These are phyloP conservation scores for Drosophila jambulina DNA, from an alignment of 1,140 invertebrate genomes.

Conservation along the genomic window DNA sequence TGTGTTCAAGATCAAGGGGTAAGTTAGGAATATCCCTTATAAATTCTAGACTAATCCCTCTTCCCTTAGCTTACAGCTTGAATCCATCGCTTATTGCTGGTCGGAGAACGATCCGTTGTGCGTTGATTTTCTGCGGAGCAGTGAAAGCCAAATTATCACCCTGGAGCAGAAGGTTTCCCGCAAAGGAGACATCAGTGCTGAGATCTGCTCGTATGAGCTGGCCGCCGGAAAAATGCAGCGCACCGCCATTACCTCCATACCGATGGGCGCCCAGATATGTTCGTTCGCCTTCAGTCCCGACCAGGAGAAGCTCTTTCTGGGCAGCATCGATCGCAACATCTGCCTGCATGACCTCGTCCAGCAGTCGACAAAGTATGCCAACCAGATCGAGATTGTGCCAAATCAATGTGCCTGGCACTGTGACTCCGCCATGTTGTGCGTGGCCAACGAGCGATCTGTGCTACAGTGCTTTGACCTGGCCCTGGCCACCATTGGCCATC, in stretches of 20 bases:
- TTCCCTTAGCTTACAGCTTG: slow-evolving; percentile 86
- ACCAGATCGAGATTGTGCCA: slow-evolving; percentile 88
- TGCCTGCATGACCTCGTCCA: slow-evolving; percentile 89
- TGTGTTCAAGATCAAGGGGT: slow-evolving; percentile 87
- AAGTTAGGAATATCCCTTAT: not conserved
- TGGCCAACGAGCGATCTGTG: slow-evolving; percentile 90
- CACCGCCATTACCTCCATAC: slow-evolving; percentile 89
- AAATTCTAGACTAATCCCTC: not conserved
- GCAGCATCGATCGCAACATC: slow-evolving; percentile 91
- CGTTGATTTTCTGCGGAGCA: slow-evolving; percentile 88
- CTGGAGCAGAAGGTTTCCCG: slow-evolving; percentile 91
- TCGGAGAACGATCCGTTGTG: slow-evolving; percentile 90
- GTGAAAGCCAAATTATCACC: slow-evolving; percentile 89
- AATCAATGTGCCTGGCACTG: slow-evolving; percentile 90
- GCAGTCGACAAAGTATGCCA: slow-evolving; percentile 87
- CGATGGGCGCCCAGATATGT: slow-evolving; percentile 90
- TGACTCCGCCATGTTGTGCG: slow-evolving; percentile 88
- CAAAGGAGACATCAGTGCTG: slow-evolving; percentile 91
- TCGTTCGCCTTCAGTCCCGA: slow-evolving; percentile 89
- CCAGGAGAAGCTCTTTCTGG: slow-evolving; percentile 90
- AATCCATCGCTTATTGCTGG: slow-evolving; percentile 88
- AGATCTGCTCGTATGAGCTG: slow-evolving; percentile 90
- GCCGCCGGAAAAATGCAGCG: slow-evolving; percentile 89
- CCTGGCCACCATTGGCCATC: slow-evolving; percentile 88
- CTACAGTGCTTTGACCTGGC: slow-evolving; percentile 92